Evolutionary conservation across 2,797 vertebrate species (phyloP).

Genomic region (Sebastolobus altivelis): DNA sequence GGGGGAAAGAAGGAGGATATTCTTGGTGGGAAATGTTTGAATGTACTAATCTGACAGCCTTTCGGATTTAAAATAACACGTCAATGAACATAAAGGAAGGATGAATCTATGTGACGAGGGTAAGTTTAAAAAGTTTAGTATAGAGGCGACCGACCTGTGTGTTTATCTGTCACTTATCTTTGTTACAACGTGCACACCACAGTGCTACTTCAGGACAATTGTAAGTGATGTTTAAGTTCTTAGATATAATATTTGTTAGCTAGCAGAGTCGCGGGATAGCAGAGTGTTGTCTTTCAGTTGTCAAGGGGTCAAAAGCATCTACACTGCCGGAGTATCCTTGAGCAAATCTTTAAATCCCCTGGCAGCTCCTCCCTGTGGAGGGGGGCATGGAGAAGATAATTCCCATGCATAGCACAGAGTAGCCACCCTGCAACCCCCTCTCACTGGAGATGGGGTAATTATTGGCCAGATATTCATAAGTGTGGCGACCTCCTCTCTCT

Average conservation of each 20-base stretch:
- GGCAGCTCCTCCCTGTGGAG: constrained; percentile 22
- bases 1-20: constrained; percentile 8
- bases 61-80: not conserved
- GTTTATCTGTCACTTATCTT: not conserved
- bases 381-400: not conserved
- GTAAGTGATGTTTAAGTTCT: no score
- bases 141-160: not conserved
- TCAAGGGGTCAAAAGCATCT: not conserved
- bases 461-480: not conserved
- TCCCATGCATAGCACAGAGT: no score
- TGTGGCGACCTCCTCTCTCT: not conserved
- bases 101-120: constrained; percentile 24
- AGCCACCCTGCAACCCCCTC: not conserved
- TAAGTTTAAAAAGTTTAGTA: constrained; percentile 47
- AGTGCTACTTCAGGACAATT: not conserved
- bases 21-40: constrained; percentile 25
- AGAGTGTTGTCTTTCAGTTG: not conserved
- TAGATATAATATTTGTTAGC: not conserved
- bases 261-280: not conserved
- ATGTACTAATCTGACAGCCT: constrained; percentile 3
- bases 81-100: not conserved
- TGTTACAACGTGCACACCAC: not conserved
- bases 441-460: not conserved
- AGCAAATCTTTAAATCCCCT: constrained; percentile 2
- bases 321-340: constrained; percentile 30